These are phyloP conservation scores for Diarsia rubi DNA, from an alignment of 2,888 invertebrate genomes.

Conservation along the genomic window DNA sequence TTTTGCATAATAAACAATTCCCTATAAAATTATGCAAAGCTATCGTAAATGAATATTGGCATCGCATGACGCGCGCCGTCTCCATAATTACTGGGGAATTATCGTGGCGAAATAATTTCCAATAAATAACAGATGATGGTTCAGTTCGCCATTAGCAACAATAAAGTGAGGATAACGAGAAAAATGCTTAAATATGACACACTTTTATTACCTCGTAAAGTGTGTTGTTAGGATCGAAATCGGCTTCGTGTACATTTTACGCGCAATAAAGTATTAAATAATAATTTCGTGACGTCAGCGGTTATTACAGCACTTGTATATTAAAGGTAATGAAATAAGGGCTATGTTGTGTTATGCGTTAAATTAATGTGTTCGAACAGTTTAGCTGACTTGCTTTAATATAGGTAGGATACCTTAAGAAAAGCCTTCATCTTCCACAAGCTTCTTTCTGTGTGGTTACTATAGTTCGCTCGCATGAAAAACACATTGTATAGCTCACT, in stretches of 20 bases:
- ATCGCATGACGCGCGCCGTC: conserved; percentile 19
- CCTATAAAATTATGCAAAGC: conserved; percentile 37
- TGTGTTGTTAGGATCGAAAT: conserved; percentile 69
- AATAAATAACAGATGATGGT: conserved; percentile 69
- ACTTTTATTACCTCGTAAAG: conserved; percentile 73
- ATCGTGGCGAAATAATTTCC: conserved; percentile 67
- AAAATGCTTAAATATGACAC: conserved; percentile 67
- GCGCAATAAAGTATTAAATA: conserved; percentile 69
- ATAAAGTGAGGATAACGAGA: conserved; percentile 60
- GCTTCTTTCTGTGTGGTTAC: not conserved
- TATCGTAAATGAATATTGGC: conserved; percentile 28
- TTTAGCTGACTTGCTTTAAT: not conserved
- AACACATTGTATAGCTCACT: not conserved
- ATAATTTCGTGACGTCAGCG: conserved; percentile 61
- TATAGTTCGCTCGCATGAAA: not conserved
- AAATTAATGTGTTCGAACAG: not conserved
- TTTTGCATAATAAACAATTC: conserved; percentile 24
- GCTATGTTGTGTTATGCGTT: not conserved
- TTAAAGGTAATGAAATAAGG: not conserved
- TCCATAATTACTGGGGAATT: conserved; percentile 59
- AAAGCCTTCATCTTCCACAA: not conserved
- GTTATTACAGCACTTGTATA: conserved; percentile 14
- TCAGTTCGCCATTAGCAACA: conserved; percentile 68
- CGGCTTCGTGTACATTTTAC: conserved; percentile 60
- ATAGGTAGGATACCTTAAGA: not conserved